Conservation (phyloP, 2,888 invertebrate genomes). For the Caenorhabditis sp. region DNA sequence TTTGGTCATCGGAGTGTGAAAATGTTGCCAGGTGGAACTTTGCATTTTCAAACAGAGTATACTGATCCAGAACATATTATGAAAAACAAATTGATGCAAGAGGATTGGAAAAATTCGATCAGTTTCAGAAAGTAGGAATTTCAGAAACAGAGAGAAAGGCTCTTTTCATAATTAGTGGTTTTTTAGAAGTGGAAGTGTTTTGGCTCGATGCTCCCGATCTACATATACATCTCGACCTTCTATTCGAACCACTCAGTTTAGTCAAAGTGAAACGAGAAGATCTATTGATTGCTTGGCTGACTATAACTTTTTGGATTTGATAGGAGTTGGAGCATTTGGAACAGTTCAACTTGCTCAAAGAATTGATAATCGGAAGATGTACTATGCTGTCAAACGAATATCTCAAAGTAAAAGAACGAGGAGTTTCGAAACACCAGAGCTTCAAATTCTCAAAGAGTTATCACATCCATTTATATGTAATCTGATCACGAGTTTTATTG, state of each 20-base stretch:
- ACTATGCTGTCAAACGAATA: conserved; percentile 26
- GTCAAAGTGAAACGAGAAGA: neutral
- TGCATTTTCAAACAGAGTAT: conserved; percentile 33
- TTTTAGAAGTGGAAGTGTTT: neutral
- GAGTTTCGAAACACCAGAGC: conserved; percentile 21
- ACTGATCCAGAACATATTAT: conserved; percentile 32
- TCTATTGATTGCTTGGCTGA: conserved; percentile 11
- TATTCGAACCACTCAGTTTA: neutral
- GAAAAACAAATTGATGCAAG: conserved; percentile 11
- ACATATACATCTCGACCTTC: neutral
- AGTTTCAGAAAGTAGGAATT: conserved; percentile 13
- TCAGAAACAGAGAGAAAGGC: neutral
- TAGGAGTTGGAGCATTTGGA: conserved; percentile 38
- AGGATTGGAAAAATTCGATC: conserved; percentile 10
- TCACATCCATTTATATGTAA: conserved; percentile 28
- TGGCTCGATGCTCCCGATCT: neutral
- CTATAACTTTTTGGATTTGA: conserved; percentile 12
- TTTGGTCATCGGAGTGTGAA: conserved; percentile 15
- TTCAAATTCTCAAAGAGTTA: conserved; percentile 14
- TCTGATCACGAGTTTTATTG: conserved; percentile 13
- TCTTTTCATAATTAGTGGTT: neutral
- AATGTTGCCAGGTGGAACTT: conserved; percentile 26
- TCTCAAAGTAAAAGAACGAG: conserved; percentile 11
- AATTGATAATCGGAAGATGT: conserved; percentile 3
- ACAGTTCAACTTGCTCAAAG: conserved; percentile 17